Conservation (phyloP, 2,888 invertebrate genomes). For the Chymomyza fuscimana region DNA sequence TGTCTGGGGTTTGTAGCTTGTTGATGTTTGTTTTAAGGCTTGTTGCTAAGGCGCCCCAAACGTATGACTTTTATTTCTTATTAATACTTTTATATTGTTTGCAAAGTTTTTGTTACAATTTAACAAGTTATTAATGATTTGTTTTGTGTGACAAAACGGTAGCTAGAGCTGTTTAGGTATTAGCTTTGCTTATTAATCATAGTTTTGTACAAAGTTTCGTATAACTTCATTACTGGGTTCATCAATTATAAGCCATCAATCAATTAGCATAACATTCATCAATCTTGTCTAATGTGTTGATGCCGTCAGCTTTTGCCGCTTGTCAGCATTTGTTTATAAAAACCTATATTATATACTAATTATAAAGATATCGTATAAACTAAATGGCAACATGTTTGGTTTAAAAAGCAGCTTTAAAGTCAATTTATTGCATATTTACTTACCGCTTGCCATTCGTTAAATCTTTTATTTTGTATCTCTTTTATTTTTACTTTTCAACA, state of each 20-base stretch:
- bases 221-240: slow-evolving; percentile 49
- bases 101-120: background rate
- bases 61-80: no score
- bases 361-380: background rate
- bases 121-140: background rate
- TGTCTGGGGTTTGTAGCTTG: background rate
- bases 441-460: slow-evolving; percentile 12
- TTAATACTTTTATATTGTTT: no score
- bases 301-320: background rate
- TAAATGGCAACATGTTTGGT: background rate
- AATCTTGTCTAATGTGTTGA: slow-evolving; percentile 37
- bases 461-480: slow-evolving; percentile 23
- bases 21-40: background rate
- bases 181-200: background rate
- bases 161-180: background rate
- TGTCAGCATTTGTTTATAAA: slow-evolving; percentile 7
- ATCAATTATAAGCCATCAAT: slow-evolving; percentile 18
- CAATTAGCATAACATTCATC: slow-evolving; percentile 50
- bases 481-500: slow-evolving; percentile 38
- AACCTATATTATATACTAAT: background rate
- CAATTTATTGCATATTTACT: slow-evolving; percentile 42
- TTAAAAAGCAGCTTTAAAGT: slow-evolving; percentile 24
- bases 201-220: slow-evolving; percentile 18
- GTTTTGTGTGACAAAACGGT: background rate
- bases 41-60: background rate